Evolutionary conservation across 35 echinoderm and acorn worm species (phyloP).

Genomic region (Apostichopus japonicus): DNA sequence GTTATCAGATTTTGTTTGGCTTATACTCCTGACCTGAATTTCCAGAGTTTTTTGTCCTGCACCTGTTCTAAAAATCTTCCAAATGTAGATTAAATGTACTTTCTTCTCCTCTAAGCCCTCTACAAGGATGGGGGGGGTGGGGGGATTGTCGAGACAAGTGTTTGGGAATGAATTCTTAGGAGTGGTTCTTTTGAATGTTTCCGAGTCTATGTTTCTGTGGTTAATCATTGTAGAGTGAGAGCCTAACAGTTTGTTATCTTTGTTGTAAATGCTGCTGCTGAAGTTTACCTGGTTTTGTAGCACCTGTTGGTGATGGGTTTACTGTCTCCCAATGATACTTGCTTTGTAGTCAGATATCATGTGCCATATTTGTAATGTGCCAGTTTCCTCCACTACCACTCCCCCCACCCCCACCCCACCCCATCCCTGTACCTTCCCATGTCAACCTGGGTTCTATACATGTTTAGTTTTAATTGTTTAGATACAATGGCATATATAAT

Average conservation of each 20-base stretch:
- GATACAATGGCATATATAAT: no score
- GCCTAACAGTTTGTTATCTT: no score
- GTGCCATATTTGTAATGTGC: no score
- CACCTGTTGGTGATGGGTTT: neutral
- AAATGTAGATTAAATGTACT: neutral
- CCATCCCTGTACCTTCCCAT: no score
- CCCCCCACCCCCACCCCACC: no score
- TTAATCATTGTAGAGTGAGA: no score
- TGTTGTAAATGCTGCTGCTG: neutral
- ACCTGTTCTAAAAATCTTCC: conserved; percentile 22
- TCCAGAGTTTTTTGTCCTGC: neutral
- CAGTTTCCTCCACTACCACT: no score
- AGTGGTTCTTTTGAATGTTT: neutral
- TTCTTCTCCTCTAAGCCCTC: neutral
- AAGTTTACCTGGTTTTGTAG: neutral
- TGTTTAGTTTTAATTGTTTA: no score
- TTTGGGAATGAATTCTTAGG: neutral
- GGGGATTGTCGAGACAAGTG: neutral
- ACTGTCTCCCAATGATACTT: neutral
- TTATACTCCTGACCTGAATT: conserved; percentile 23
- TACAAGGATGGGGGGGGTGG: neutral
- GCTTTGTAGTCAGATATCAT: no score
- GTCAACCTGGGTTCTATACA: no score
- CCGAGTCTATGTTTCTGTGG: no score
- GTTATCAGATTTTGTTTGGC: conserved; percentile 6